Base-by-base conservation (phyloP, 2,113 vertebrate genomes). In the Hystrix brachyura region DNA sequence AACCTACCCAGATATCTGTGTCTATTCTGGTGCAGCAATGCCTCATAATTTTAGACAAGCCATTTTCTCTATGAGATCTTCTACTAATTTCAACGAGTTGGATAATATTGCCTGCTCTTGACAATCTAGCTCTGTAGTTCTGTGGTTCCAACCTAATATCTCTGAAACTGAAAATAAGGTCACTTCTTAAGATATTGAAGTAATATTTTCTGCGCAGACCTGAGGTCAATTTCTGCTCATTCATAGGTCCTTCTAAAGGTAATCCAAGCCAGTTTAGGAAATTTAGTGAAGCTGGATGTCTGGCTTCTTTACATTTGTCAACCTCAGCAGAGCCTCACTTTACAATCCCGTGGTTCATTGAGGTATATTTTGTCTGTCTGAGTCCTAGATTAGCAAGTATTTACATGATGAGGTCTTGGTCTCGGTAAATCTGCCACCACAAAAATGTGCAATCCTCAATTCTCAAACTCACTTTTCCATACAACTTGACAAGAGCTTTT, bases 381-480 rank as follows among this genome's bases (percentile, higher is more conserved):
- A 74, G 62, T 91, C 51, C 32, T 78, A 71, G 92, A 90, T 96
- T 95, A 95, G n/a, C 67, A 67, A 91, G 53, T 76, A 46, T 94
- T 97, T 97, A 96, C 57, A 87, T 27, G 60, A 85, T 46, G 57
- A 65, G 67, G 74, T 95, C 46, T 96, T 53, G 72, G 76, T 94
- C 46, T 96, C 57, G 72, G 76, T 94, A 92, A 97, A 95, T 91
- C 91, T 46, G 81, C 90, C 95, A 97, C 81, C 94, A 87, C 43
- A 96, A 74, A 98, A 97, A 94, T 96, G 96, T 96, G 83, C 96
- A 98, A 80, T 95, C 67, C 21, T 92, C 0, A 74, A 55, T 97
- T 95, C 51, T 90, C 96, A 60, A 98, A 78, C 94, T 97, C 60
- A 71, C 88, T 97, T 97, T 98, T 92, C 86, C 92, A 96, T 92